Evolutionary conservation across 2,113 vertebrate genomes (phyloP), one percentile per base, ranked within the genome.

Genomic region (Orthochromis indermauri): DNA sequence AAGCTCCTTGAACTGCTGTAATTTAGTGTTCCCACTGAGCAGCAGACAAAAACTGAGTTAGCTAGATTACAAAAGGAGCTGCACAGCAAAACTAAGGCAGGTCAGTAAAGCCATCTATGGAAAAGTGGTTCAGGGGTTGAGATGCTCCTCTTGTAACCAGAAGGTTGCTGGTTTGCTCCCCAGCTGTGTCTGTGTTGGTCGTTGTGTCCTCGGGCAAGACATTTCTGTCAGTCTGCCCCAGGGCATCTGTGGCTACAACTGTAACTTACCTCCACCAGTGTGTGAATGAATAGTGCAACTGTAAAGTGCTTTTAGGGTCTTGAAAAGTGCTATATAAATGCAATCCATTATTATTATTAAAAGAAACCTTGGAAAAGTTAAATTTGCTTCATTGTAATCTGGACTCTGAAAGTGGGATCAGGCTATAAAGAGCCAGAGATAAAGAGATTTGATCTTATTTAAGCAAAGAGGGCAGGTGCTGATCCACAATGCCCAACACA

Each of bases 131-230:
- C 26, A 16, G 57, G 57, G 26, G 2, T 31, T 17, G 14, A 17
- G 5, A 0, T 0, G 0, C 26, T 31, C 14, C 57, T 31, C 26
- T 61, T 31, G 5, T 6, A 61, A 61, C 14, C 8, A 31, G 8
- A 31, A 61, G 1, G 57, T 61, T 61, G 26, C 57, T 31, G 26
- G 57, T 31, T 61, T 0, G 2, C 6, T 31, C 2, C 57, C 26
- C 57, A 61, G 57, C 57, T 10, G 0, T 10, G 57, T 59, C 3
- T 57, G 54, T 26, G 12, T 57, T 57, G 54, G 10, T 54, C 0
- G 10, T 54, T 54, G 51, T 55, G 11, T 55, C 21, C 7, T 55
- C 1, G 11, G 4, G 2, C 21, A 24, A 55, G 4, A 24, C 53
- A 24, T 0, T 55, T 55, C 53, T n/a, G n/a, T n/a, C n/a, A n/a